Percentiles rank a stretch among this genome's conserved stretches.
Evolutionary conservation across 92 coral and sea anemone species (phyloP).

Genomic region (Pocillopora meandrina): DNA sequence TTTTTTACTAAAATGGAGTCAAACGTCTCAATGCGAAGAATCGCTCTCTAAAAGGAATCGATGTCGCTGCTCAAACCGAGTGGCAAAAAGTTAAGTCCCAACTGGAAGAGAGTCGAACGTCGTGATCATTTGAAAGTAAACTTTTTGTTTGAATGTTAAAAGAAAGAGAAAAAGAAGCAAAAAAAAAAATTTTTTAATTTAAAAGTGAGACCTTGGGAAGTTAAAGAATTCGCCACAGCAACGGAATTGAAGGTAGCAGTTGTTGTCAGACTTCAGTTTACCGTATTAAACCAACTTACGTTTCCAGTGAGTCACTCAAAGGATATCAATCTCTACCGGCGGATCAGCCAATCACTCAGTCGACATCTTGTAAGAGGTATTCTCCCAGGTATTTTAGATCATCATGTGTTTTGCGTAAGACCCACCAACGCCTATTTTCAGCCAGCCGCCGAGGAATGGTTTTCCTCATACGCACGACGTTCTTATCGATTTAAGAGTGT

Average conservation of each 20-base stretch:
- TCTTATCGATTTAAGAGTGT: neutral
- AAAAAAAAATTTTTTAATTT: neutral
- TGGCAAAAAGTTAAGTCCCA: neutral
- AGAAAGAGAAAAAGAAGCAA: neutral
- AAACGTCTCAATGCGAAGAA: constrained; percentile 8
- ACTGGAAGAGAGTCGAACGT: neutral
- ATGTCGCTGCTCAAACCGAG: constrained; percentile 9
- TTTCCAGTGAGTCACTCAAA: constrained; percentile 44
- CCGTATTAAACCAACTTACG: constrained; percentile 34
- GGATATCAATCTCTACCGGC: constrained; percentile 28
- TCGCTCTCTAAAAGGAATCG: neutral
- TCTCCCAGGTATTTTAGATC: constrained; percentile 63
- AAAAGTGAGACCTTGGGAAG: constrained; percentile 6
- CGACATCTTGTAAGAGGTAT: constrained; percentile 65
- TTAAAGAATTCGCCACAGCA: constrained; percentile 15
- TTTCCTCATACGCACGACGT: neutral
- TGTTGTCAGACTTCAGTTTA: constrained; percentile 29
- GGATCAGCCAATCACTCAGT: constrained; percentile 47
- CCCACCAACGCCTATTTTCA: neutral
- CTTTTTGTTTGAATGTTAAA: constrained; percentile 5
- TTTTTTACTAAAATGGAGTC: neutral
- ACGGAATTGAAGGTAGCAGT: constrained; percentile 39
- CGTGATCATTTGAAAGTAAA: constrained; percentile 11
- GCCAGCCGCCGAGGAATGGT: constrained; percentile 6
- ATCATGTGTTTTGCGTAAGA: constrained; percentile 34